Conservation (phyloP, 2,888 invertebrate species). For the Hedya salicella region DNA sequence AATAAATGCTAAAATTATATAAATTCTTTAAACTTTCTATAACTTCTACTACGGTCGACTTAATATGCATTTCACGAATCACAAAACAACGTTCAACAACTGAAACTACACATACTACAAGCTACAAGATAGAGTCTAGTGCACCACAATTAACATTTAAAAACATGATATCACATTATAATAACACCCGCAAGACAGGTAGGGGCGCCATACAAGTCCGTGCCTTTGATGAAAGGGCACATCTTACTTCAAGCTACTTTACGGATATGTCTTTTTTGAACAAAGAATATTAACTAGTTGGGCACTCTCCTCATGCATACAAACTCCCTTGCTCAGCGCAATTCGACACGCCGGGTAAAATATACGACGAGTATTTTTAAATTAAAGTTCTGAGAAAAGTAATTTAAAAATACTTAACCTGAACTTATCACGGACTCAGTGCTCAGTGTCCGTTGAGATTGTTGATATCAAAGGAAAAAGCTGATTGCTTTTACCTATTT, state of each 20-base stretch:
- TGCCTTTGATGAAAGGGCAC: neutral
- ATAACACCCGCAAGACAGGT: conserved; percentile 10
- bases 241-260: neutral
- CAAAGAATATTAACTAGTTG: neutral
- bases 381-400: neutral
- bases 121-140: neutral
- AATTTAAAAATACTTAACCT: neutral
- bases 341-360: neutral
- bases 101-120: neutral
- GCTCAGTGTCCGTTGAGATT: neutral
- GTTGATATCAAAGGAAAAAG: neutral
- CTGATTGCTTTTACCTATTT: no score
- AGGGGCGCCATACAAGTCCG: conserved; percentile 15
- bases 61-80: neutral
- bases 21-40: no score
- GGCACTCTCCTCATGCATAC: conserved; percentile 30
- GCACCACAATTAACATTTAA: conserved; percentile 23
- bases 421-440: neutral
- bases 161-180: conserved; percentile 19
- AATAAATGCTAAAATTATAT: no score
- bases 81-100: neutral
- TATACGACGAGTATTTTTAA: neutral
- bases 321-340: neutral
- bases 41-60: no score
- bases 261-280: neutral